Conservation (phyloP, 2,888 invertebrate genomes). For the Oscheius sp. region DNA sequence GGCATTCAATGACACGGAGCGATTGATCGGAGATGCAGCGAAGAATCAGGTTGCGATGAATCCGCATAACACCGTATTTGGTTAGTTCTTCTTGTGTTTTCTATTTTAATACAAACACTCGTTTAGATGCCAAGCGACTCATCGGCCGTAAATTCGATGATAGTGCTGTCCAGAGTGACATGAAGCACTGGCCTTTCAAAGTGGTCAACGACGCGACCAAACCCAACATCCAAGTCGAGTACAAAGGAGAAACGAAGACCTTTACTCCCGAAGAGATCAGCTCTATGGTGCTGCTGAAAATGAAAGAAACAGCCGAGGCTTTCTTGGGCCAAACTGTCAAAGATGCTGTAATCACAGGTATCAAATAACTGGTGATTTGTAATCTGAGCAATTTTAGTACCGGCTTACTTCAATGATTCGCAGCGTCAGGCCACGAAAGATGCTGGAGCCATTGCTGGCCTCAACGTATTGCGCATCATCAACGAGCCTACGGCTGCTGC, state of each 20-base stretch:
- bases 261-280: conserved; percentile 73
- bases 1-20: conserved; percentile 76
- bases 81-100: conserved; percentile 59
- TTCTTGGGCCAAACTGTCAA: conserved; percentile 83
- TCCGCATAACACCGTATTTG: conserved; percentile 76
- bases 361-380: conserved; percentile 75
- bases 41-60: conserved; percentile 77
- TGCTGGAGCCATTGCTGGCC: conserved; percentile 73
- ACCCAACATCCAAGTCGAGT: conserved; percentile 81
- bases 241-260: conserved; percentile 87
- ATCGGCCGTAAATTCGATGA: conserved; percentile 76
- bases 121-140: conserved; percentile 73
- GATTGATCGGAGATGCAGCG: conserved; percentile 76
- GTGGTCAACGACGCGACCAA: conserved; percentile 72
- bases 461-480: conserved; percentile 74
- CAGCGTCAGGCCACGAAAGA: conserved; percentile 82
- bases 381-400: too few species aligned
- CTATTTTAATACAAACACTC: neutral
- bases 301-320: conserved; percentile 75
- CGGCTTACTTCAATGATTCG: conserved; percentile 97
- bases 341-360: conserved; percentile 97
- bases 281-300: conserved; percentile 67
- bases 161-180: conserved; percentile 73
- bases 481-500: conserved; percentile 79
- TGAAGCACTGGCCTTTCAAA: conserved; percentile 75